Percentiles rank a stretch among this genome's conserved stretches.
These are phyloP conservation scores for Hylaea fasciaria DNA, from an alignment of 2,888 invertebrate species.

Conservation along the genomic window DNA sequence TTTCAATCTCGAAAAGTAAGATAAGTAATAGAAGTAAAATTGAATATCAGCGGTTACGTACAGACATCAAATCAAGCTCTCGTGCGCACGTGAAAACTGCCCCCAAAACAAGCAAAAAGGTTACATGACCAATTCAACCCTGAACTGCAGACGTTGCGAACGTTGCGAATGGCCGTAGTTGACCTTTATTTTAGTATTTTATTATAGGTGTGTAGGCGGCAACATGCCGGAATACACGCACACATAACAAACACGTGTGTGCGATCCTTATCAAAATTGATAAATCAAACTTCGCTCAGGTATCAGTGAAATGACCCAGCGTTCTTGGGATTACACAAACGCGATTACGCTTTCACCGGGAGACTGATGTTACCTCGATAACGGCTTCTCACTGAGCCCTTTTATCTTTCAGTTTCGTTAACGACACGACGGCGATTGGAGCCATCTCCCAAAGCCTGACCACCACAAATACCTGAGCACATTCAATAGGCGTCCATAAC, in stretches of 20 bases:
- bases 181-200: constrained; percentile 50
- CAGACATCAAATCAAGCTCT: not conserved
- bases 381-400: constrained; percentile 12
- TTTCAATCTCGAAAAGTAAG: not conserved
- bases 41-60: not conserved
- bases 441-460: constrained; percentile 39
- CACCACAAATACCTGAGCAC: constrained; percentile 58
- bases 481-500: constrained; percentile 64
- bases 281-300: constrained; percentile 55
- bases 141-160: constrained; percentile 10
- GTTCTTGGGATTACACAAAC: constrained; percentile 31
- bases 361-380: constrained; percentile 10
- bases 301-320: constrained; percentile 48
- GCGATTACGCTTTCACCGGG: constrained; percentile 17
- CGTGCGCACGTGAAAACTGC: constrained; percentile 5
- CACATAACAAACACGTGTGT: constrained; percentile 50
- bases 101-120: constrained; percentile 3
- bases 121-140: constrained; percentile 14
- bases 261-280: constrained; percentile 47
- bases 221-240: constrained; percentile 38
- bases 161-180: constrained; percentile 24
- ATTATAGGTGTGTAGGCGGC: constrained; percentile 30
- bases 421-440: constrained; percentile 21
- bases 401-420: constrained; percentile 17
- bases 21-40: not conserved